phyloP scores from a whole-genome alignment of 2,888 invertebrate species.

The Microctonus hyperodae region DNA sequence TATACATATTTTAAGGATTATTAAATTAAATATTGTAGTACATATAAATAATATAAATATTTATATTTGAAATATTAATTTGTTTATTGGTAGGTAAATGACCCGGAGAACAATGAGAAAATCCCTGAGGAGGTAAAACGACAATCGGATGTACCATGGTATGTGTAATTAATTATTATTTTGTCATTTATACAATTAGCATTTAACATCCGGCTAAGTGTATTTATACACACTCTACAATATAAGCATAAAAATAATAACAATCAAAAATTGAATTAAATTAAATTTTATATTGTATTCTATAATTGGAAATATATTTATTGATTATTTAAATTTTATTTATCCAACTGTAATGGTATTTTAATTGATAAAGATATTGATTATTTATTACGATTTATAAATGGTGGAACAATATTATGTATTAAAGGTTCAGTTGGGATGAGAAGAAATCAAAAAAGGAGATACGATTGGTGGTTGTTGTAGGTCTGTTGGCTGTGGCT shows the following conservation, averaged over 20 bases:
- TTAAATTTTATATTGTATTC: no score
- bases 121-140: constrained; percentile 41
- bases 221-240: background rate
- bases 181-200: background rate
- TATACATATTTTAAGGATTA: background rate
- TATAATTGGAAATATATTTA: no score
- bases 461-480: constrained; percentile 55
- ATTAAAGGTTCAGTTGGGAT: constrained; percentile 41
- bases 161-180: constrained; percentile 31
- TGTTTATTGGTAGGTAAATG: constrained; percentile 51
- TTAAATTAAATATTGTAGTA: background rate
- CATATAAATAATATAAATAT: background rate
- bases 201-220: background rate
- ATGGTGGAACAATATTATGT: background rate
- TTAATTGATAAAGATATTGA: no score
- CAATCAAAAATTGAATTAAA: background rate
- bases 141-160: constrained; percentile 49
- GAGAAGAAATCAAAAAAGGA: constrained; percentile 52
- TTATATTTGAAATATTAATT: background rate
- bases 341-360: no score
- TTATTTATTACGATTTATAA: background rate
- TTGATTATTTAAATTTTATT: no score
- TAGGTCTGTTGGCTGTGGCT: constrained; percentile 55
- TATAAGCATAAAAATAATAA: background rate
- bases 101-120: constrained; percentile 54